Evolutionary conservation across 2,797 vertebrate genomes (phyloP), one percentile per base, ranked within the genome.

Genomic region (Capromys pilorides): DNA sequence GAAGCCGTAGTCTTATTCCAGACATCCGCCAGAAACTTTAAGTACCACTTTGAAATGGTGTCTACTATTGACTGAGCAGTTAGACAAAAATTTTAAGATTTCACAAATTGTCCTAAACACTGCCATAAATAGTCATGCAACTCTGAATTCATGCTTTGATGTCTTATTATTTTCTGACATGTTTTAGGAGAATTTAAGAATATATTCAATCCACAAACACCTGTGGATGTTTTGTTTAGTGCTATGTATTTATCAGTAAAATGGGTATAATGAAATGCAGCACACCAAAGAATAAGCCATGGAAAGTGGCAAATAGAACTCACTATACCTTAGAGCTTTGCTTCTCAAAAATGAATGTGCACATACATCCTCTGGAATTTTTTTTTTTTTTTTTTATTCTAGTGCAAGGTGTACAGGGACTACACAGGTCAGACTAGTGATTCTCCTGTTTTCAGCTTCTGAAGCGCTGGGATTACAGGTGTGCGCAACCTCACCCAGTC

Each of bases 1-100:
- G 31, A 93, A 82, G 33, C 24, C 31, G 85, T 21, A 75, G 28
- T 82, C 33, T 91, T 88, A 66, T 61, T 94, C 67, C 49, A 81
- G 62, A 79, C 18, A 91, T 61, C 90, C 4, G 78, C 45, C 6
- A 57, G 11, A 16, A 75, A 78, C 54, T 75, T 57, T 67, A 24
- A 66, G 45, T 51, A 86, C 36, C 6, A 67, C 24, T 94, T 86
- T 73, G 51, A 81, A 81, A 49, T 4, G 3, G 16, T 64, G 9
- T 85, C 62, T 85, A 54, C 31, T 57, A 41, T n/a, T 59, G 93
- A 41, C 36, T 79, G 57, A 88, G 57, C n/a, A 19, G 4, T 67
- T 73, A 94, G 57, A 28, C 45, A 59, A 91, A 95, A 51, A 45
- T 36, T 95, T 61, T 14, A 84, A 84, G 16, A 61, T 49, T 90